phyloP scores from a whole-genome alignment of 1,140 invertebrate species.

The Hyles vespertilio region DNA sequence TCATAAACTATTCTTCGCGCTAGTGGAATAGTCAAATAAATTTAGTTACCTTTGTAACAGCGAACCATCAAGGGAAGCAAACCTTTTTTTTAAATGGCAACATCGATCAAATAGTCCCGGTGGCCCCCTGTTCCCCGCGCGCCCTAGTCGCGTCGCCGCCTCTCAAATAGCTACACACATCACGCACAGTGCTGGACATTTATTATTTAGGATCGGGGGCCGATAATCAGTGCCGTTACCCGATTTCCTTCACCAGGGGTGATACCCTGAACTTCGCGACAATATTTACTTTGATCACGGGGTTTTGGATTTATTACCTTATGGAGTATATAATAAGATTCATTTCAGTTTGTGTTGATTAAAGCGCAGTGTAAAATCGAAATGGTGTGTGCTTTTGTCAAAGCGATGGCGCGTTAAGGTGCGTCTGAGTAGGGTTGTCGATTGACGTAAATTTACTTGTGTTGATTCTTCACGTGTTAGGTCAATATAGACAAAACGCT shows the following conservation, averaged over 20 bases:
- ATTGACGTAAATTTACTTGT: no score
- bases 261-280: slow-evolving; percentile 10
- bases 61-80: no score
- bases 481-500: no score
- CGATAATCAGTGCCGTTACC: slow-evolving; percentile 42
- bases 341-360: slow-evolving; percentile 2
- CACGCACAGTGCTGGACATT: slow-evolving; percentile 30
- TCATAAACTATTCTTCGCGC: no score
- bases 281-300: slow-evolving; percentile 1
- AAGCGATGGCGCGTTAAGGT: slow-evolving; percentile 16
- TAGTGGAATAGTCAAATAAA: no score
- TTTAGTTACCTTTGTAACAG: no score
- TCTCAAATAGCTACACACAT: slow-evolving; percentile 18
- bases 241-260: slow-evolving; percentile 27
- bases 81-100: no score
- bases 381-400: slow-evolving; percentile 15
- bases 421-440: background rate
- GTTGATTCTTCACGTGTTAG: no score
- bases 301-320: background rate
- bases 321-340: background rate
- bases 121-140: background rate
- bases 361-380: background rate
- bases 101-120: no score
- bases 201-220: slow-evolving; percentile 48
- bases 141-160: slow-evolving; percentile 2